These are phyloP conservation scores for Agrilus planipennis DNA, from an alignment of 1,140 invertebrate species.

Conservation along the genomic window DNA sequence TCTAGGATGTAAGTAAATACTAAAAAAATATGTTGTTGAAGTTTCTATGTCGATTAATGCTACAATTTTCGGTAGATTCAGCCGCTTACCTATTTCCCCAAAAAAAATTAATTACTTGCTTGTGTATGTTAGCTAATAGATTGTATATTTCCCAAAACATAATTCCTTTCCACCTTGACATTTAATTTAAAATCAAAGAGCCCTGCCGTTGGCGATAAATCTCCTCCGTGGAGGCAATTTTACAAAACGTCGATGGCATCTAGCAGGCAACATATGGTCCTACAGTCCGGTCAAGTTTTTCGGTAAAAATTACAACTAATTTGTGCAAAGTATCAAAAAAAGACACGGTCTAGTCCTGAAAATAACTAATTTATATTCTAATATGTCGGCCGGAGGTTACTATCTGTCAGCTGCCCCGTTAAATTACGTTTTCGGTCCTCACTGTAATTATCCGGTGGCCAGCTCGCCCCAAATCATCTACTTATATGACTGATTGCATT, in stretches of 20 bases:
- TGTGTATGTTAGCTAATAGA: no score
- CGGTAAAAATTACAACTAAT: neutral
- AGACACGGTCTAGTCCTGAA: no score
- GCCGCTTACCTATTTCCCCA: no score
- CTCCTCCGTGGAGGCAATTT: neutral
- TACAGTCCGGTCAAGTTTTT: neutral
- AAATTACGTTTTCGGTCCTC: conserved; percentile 17
- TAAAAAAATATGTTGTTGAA: no score
- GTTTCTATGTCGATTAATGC: no score
- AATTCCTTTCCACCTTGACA: no score
- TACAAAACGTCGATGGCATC: neutral
- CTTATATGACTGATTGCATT: conserved; percentile 9
- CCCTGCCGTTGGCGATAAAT: conserved; percentile 4
- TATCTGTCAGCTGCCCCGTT: conserved; percentile 16
- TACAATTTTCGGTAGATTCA: no score
- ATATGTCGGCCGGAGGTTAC: conserved; percentile 10
- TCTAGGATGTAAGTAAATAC: no score
- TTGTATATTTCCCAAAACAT: no score
- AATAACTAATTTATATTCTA: conserved; percentile 17
- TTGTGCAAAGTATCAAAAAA: no score
- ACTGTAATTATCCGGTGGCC: conserved; percentile 20
- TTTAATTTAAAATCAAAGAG: no score
- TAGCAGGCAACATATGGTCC: neutral
- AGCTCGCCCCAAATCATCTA: conserved; percentile 13
- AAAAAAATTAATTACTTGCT: no score